Conservation (phyloP, 1,140 invertebrate genomes). For the Watersipora subatra region DNA sequence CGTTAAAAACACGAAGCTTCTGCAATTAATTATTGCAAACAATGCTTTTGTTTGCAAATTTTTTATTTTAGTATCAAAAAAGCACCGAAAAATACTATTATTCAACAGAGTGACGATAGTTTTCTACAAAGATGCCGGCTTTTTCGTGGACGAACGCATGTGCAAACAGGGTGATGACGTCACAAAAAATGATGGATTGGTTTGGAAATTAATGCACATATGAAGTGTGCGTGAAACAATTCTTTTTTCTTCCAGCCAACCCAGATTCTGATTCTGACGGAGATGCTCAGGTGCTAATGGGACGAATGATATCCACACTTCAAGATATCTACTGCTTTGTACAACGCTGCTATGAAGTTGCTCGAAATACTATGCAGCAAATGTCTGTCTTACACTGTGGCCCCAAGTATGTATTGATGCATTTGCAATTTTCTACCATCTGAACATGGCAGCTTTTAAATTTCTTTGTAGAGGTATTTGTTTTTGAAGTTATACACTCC, state of each 20-base stretch:
- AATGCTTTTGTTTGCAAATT: too few relatives aligned
- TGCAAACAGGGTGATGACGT: too few relatives aligned
- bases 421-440: not conserved
- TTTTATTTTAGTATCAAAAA: too few relatives aligned
- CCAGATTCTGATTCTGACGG: constrained; percentile 28
- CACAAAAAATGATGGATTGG: not conserved
- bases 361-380: constrained; percentile 53
- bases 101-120: too few relatives aligned
- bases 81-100: too few relatives aligned
- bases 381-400: constrained; percentile 47
- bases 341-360: constrained; percentile 51
- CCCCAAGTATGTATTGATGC: constrained; percentile 12
- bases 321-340: constrained; percentile 52
- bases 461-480: not conserved
- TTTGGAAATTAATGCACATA: not conserved
- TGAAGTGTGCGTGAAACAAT: not conserved
- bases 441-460: not conserved
- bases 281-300: constrained; percentile 43
- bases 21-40: too few relatives aligned
- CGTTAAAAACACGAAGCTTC: too few relatives aligned
- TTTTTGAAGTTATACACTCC: not conserved
- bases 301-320: constrained; percentile 42
- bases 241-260: constrained; percentile 20
- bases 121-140: too few relatives aligned
- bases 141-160: too few relatives aligned